phyloP scores from a whole-genome alignment of 2,797 vertebrate species.

The Gastrophryne carolinensis region DNA sequence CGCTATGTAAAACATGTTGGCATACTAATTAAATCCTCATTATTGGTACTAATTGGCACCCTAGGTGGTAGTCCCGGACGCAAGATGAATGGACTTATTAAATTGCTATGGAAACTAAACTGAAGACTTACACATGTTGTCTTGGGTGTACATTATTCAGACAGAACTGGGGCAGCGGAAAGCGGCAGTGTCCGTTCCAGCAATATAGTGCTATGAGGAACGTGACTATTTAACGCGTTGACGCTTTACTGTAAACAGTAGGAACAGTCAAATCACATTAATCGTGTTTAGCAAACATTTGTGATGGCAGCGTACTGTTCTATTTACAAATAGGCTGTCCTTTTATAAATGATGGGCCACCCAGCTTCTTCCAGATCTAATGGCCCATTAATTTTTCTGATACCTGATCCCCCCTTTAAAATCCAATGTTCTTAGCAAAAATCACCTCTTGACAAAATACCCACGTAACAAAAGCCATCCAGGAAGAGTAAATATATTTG shows the following conservation, averaged over 20 bases:
- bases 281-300: constrained; percentile 25
- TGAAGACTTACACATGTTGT: constrained; percentile 46
- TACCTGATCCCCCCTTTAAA: too few relatives aligned
- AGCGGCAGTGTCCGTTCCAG: not conserved
- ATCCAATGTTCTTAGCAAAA: too few relatives aligned
- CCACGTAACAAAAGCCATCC: too few relatives aligned
- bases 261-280: constrained; percentile 38
- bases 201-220: constrained; percentile 10
- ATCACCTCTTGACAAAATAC: too few relatives aligned
- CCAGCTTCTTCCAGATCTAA: too few relatives aligned
- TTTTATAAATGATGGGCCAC: not conserved
- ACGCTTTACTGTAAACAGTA: constrained; percentile 26
- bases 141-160: constrained; percentile 36
- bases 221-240: constrained; percentile 16
- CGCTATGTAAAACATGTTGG: constrained; percentile 46
- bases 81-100: constrained; percentile 48
- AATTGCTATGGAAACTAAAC: constrained; percentile 49
- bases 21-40: constrained; percentile 53
- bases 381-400: too few relatives aligned
- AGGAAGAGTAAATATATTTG: too few relatives aligned
- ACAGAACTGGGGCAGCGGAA: constrained; percentile 43
- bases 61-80: constrained; percentile 44
- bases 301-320: not conserved
- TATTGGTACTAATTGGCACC: constrained; percentile 50
- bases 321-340: constrained; percentile 6